Base-by-base conservation (phyloP, 2,113 vertebrate species). In the Rhegmatorhina hoffmannsi region DNA sequence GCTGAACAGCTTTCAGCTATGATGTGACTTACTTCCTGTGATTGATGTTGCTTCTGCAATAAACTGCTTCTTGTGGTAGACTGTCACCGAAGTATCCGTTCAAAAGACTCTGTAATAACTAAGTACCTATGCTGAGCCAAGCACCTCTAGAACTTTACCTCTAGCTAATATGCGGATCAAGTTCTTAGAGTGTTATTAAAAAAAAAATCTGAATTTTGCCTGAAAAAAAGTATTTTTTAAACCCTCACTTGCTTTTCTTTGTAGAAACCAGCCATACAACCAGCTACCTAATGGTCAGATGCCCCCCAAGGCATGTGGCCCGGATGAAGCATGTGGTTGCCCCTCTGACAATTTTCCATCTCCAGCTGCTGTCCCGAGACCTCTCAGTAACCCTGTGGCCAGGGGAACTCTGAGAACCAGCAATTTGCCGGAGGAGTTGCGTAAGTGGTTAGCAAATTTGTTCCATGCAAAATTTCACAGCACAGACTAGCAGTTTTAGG, bases 341-440 rank as follows among this genome's bases (percentile, higher is more conserved):
- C 95, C 96, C 79, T 92, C 89, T 60, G 97, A 98, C 59, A 94
- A 87, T 91, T 84, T 89, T 83, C 90, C 52, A 4, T 80, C 74
- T 38, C 95, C 97, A 80, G 96, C 85, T 92, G 97, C 96, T 13
- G 33, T 98, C 66, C 98, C 98, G 0, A 97, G 97, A 87, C 97
- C 97, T 91, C 95, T 83, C 38, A 98, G 97, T 84, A 96, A 97
- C 73, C 94, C 85, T 85, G 92, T 92, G 91, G 97, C 92, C 83
- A 97, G 66, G 84, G 98, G 98, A 87, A 98, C 98, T 80, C 97
- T 98, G 77, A 98, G 96, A 96, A 97, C 96, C 73, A 98, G 98
- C 94, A 98, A 97, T 90, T 89, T 98, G 95, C 98, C 98, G 1
- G 97, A 98, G 86, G 98, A 98, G 80, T 95, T 98, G 89, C 96